Percentiles rank a stretch among this genome's conserved stretches.
These are phyloP conservation scores for Delia radicum DNA, from an alignment of 1,140 invertebrate species.

Conservation along the genomic window DNA sequence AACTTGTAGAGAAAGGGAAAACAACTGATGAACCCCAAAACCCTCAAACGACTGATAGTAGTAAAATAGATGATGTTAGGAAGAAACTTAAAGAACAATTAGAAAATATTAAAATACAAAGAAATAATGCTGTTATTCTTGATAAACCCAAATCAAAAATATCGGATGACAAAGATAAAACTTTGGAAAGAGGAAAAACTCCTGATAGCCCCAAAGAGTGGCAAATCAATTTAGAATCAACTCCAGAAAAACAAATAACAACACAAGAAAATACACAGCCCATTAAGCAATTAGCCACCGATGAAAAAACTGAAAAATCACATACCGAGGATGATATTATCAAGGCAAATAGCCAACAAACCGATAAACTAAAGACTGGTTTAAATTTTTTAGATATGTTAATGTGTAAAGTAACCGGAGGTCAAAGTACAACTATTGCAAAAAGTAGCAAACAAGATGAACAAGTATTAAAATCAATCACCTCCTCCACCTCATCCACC, in stretches of 20 bases:
- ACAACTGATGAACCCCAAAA: background rate
- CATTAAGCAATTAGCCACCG: slow-evolving; percentile 9
- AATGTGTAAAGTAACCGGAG: slow-evolving; percentile 44
- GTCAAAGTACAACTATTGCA: slow-evolving; percentile 24
- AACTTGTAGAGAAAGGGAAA: background rate
- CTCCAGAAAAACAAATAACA: slow-evolving; percentile 32
- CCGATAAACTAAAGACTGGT: slow-evolving; percentile 22
- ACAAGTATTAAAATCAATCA: background rate
- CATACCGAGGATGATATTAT: slow-evolving; percentile 9
- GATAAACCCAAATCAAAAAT: background rate
- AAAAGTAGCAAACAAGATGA: background rate
- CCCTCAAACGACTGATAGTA: background rate
- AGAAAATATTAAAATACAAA: background rate
- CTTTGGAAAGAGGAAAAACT: background rate
- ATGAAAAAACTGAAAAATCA: slow-evolving; percentile 21
- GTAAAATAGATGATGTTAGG: background rate
- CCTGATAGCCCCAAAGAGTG: slow-evolving; percentile 14
- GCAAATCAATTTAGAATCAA: slow-evolving; percentile 17
- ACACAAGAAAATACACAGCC: slow-evolving; percentile 16
- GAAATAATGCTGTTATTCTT: background rate
- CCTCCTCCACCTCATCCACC: background rate
- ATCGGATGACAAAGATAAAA: background rate
- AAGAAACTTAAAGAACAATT: background rate
- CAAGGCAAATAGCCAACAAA: background rate
- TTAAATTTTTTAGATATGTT: slow-evolving; percentile 50